A percentile compares a stretch with the other conserved stretches of the same genome.
Conservation (phyloP, 1,140 invertebrate genomes). For the Dysdera silvatica region DNA sequence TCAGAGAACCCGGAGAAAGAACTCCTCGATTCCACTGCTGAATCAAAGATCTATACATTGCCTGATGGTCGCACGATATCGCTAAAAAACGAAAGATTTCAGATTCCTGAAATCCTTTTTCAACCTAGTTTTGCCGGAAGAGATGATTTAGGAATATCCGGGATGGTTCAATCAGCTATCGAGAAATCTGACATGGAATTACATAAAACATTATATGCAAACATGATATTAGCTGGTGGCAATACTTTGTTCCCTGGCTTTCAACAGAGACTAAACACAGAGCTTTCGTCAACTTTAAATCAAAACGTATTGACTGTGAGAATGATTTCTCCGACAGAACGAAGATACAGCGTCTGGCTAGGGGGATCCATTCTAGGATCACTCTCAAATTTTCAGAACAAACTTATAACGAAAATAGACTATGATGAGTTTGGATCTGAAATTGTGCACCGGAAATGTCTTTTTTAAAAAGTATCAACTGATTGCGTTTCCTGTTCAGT, state of each 20-base stretch:
- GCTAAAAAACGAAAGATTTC: background rate
- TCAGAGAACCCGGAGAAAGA: background rate
- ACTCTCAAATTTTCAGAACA: background rate
- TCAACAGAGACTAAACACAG: background rate
- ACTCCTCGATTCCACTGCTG: background rate
- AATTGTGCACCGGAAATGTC: background rate
- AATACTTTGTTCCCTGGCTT: background rate
- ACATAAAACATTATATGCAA: background rate
- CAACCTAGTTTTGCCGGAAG: background rate
- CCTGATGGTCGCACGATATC: background rate
- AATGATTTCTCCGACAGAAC: background rate
- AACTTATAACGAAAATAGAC: background rate
- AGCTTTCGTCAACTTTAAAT: background rate
- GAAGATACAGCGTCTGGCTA: background rate
- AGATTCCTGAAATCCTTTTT: background rate
- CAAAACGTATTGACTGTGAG: background rate
- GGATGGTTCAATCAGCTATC: background rate
- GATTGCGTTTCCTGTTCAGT: too few species aligned
- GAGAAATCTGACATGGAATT: background rate
- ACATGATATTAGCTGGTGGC: background rate
- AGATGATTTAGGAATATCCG: background rate
- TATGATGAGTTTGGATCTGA: background rate
- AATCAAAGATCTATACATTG: background rate
- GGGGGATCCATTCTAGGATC: background rate
- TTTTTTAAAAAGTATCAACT: too few species aligned